Conservation (phyloP, 2,113 vertebrate genomes). For the Bostrychus sinensis region DNA sequence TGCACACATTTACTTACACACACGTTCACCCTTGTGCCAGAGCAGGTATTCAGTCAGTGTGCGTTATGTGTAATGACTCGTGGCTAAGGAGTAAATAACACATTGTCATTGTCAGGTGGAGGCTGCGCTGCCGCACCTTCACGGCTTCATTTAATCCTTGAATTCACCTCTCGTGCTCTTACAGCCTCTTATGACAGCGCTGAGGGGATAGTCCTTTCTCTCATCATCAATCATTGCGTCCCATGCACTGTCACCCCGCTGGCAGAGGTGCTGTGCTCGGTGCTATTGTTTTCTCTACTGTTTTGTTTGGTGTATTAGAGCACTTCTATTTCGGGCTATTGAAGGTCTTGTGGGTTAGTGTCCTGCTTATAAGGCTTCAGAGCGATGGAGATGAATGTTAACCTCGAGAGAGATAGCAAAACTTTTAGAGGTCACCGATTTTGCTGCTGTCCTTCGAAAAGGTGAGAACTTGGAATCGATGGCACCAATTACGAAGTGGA, state of each 20-base stretch:
- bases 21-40: background rate
- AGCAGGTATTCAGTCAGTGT: conserved; percentile 28
- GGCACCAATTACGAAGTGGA: background rate
- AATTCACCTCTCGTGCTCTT: conserved; percentile 58
- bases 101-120: conserved; percentile 49
- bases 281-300: conserved; percentile 56
- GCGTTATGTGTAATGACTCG: conserved; percentile 57
- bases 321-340: conserved; percentile 51
- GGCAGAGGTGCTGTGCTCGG: conserved; percentile 51
- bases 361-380: conserved; percentile 30
- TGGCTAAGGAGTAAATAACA: conserved; percentile 69
- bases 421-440: conserved; percentile 35
- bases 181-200: conserved; percentile 49
- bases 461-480: conserved; percentile 31
- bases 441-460: conserved; percentile 30
- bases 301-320: conserved; percentile 51
- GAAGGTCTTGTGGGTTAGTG: conserved; percentile 48
- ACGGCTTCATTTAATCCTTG: conserved; percentile 69
- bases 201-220: conserved; percentile 52
- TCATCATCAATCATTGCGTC: conserved; percentile 68
- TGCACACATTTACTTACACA: conserved; percentile 24
- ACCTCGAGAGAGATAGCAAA: conserved; percentile 26
- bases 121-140: conserved; percentile 51
- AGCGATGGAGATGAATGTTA: conserved; percentile 46
- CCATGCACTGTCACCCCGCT: conserved; percentile 57